A percentile compares a stretch with the other conserved stretches of the same genome.
Conservation (phyloP, 2,888 invertebrate species). For the Merodon equestris region DNA sequence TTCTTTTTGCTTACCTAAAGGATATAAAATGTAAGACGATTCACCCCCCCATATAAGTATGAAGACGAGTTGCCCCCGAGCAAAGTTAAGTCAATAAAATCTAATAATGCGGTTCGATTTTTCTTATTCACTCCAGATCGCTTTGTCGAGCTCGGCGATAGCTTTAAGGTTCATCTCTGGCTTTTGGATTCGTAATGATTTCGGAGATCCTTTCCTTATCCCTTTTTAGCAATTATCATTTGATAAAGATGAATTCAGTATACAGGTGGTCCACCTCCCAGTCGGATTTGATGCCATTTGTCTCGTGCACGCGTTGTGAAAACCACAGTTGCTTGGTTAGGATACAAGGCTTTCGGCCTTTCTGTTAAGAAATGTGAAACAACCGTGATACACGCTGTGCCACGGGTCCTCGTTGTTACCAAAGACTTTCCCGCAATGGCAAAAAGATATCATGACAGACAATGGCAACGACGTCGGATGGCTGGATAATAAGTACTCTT, state of each 20-base stretch:
- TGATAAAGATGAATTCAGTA: constrained; percentile 63
- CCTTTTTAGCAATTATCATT: constrained; percentile 66
- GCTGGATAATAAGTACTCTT: constrained; percentile 59
- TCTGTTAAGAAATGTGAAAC: constrained; percentile 48
- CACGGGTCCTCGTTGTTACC: constrained; percentile 47
- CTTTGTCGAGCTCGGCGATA: constrained; percentile 1
- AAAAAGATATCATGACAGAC: constrained; percentile 19
- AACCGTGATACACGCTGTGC: constrained; percentile 48
- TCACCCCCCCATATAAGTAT: neutral
- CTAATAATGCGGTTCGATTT: constrained; percentile 65
- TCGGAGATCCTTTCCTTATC: constrained; percentile 37
- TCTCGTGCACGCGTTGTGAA: constrained; percentile 41
- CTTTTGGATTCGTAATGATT: constrained; percentile 47
- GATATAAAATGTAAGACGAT: constrained; percentile 39
- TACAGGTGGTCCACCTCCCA: constrained; percentile 10
- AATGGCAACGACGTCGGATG: constrained; percentile 17
- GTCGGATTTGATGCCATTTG: constrained; percentile 55
- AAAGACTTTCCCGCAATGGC: neutral
- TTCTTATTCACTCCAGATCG: constrained; percentile 10
- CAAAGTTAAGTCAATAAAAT: constrained; percentile 67
- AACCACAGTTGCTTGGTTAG: constrained; percentile 32
- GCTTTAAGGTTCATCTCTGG: constrained; percentile 37
- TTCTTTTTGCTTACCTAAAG: constrained; percentile 36
- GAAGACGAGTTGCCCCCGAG: constrained; percentile 16
- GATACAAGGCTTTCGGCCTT: constrained; percentile 52